phyloP scores from a whole-genome alignment of 1,140 invertebrate species.

The Metaphire vulgaris region DNA sequence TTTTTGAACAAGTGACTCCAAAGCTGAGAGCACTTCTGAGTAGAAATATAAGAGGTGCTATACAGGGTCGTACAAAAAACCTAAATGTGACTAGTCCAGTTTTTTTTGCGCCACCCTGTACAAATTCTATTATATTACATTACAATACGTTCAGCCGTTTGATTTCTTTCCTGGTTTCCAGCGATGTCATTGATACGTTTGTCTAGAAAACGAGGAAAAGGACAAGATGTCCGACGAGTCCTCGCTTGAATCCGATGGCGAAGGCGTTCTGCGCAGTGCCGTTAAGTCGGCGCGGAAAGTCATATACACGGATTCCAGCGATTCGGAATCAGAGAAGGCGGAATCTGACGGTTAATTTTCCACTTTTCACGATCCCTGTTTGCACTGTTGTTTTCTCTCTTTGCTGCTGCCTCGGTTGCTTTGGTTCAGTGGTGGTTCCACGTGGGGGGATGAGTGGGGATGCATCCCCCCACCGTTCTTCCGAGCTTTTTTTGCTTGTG shows the following conservation, averaged over 20 bases:
- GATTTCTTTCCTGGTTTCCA: background rate
- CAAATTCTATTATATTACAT: background rate
- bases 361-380: background rate
- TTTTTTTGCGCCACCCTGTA: too few species aligned
- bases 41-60: too few species aligned
- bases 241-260: background rate
- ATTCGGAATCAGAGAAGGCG: conserved; percentile 34
- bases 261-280: conserved; percentile 30
- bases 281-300: conserved; percentile 4
- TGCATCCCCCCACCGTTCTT: too few species aligned
- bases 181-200: background rate
- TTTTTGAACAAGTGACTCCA: too few species aligned
- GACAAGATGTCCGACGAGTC: conserved; percentile 26
- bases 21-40: too few species aligned
- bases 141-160: background rate
- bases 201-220: conserved; percentile 28
- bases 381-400: too few species aligned
- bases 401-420: too few species aligned
- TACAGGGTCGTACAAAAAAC: too few species aligned
- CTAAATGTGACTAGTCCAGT: too few species aligned
- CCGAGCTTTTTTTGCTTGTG: too few species aligned
- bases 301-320: conserved; percentile 21
- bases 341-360: conserved; percentile 22
- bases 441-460: too few species aligned
- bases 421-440: too few species aligned